Base-by-base conservation (phyloP, 2,888 invertebrate genomes). In the Dryobota labecula region DNA sequence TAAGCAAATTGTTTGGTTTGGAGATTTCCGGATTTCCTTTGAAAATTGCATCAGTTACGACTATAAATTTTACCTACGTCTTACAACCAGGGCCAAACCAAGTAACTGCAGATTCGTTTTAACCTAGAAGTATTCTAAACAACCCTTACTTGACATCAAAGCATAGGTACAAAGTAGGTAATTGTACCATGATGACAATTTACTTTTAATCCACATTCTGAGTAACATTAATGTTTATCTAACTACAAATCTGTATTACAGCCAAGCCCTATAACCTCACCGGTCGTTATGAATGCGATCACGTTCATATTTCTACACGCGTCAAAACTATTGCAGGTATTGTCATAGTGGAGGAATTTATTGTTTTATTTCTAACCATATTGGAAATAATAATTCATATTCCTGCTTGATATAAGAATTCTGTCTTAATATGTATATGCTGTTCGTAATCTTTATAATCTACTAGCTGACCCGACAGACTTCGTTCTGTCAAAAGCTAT, bases 171-270 rank as follows among this genome's bases (percentile, higher is more conserved):
- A 36, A n/a, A 70, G 20, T 20, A 58, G 20, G 18, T 43, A 53
- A 66, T 66, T 75, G 30, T 30, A 27, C 15, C 36, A 38, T 38
- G 2, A 45, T 64, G 27, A 18, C n/a, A 20, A 24, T 65, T 43
- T 24, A 9, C 20, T 72, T 76, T 76, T 33, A n/a, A 41, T 69
- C 9, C 38, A 47, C 43, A 47, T n/a, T n/a, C n/a, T 54, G 15
- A 54, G 27, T n/a, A 54, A 54, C 9, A 33, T 33, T 54, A 33
- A 68, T 24, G 27, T 77, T 62, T 76, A 80, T 80, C 76, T 63
- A 11, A 76, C 76, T 30, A 67, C 18, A 53, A 24, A 76, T 65
- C 76, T 53, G 15, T 47, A 58, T 62, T 49, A 53, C 18, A 66
- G 53, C 5, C 18, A 13, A 82, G 51, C 66, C 36, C 54, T 60